Conservation (phyloP, 2,113 vertebrate species). For the Capreolus pygargus region DNA sequence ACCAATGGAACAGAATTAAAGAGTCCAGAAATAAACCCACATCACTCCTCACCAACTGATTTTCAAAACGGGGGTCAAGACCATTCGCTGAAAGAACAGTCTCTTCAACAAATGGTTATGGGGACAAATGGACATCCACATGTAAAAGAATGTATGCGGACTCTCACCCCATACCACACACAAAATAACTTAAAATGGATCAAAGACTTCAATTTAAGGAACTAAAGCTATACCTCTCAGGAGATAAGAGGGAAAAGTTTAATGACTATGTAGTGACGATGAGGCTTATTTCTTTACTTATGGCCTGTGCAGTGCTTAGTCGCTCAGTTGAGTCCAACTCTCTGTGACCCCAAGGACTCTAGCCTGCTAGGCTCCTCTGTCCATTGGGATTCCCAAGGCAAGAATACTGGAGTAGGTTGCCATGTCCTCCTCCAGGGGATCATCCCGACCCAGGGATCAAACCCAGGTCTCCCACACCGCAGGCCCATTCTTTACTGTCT, state of each 20-base stretch:
- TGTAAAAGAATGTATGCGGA: not conserved
- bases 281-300: not conserved
- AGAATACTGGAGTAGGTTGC: not conserved
- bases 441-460: not conserved
- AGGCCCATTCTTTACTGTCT: not conserved
- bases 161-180: not conserved
- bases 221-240: not conserved
- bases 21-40: not conserved
- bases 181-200: not conserved
- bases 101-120: not conserved
- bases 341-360: not conserved
- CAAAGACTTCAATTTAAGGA: not conserved
- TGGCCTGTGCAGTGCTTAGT: not conserved
- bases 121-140: not conserved
- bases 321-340: not conserved
- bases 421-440: not conserved
- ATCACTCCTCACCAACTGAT: no score
- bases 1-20: not conserved
- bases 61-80: not conserved
- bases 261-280: not conserved
- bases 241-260: not conserved
- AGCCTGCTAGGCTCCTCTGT: not conserved
- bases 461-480: not conserved
- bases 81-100: not conserved
- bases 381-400: not conserved